phyloP scores from a whole-genome alignment of 1,140 invertebrate genomes.

The Rhagoletis zephyria region DNA sequence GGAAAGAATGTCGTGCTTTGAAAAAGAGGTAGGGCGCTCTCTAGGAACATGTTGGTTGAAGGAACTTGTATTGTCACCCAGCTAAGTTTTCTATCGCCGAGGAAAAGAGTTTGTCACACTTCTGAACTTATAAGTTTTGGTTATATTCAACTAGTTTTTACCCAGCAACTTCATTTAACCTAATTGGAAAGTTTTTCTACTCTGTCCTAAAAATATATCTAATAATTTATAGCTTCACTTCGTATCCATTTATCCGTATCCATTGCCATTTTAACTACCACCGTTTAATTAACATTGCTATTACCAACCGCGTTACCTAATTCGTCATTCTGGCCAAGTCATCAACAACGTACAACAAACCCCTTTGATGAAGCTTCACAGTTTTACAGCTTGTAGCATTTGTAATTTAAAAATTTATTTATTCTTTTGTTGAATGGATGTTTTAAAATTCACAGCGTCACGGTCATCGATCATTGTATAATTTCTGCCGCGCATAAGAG shows the following conservation, averaged over 20 bases:
- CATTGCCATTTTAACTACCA: conserved; percentile 3
- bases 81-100: too few species aligned
- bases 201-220: too few species aligned
- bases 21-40: too few species aligned
- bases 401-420: background rate
- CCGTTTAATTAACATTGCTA: conserved; percentile 11
- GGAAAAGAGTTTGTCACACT: too few species aligned
- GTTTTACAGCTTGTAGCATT: conserved; percentile 35
- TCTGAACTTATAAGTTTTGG: too few species aligned
- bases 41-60: too few species aligned
- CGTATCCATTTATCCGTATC: background rate
- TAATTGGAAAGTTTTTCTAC: too few species aligned
- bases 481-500: background rate
- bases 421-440: background rate
- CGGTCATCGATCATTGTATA: conserved; percentile 48
- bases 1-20: too few species aligned
- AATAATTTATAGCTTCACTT: too few species aligned
- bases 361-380: background rate
- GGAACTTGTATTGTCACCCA: too few species aligned
- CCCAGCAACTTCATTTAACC: too few species aligned
- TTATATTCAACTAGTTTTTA: too few species aligned
- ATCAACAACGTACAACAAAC: background rate
- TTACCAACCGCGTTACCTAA: background rate
- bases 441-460: conserved; percentile 47
- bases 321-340: conserved; percentile 40